Conservation (phyloP, 2,888 invertebrate species). For the Rhaphigaster nebulosa region DNA sequence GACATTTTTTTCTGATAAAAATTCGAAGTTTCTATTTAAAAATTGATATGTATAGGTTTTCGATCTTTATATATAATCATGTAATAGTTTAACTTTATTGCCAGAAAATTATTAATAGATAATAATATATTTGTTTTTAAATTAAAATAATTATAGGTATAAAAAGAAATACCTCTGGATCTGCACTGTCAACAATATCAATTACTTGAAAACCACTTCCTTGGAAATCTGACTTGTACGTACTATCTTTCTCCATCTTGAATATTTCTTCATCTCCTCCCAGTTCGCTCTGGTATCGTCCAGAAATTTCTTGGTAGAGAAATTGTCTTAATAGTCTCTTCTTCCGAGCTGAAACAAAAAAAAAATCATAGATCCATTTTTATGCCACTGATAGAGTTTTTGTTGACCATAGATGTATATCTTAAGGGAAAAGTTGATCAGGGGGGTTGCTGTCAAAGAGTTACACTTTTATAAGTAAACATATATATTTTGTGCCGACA, state of each 20-base stretch:
- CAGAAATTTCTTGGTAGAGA: constrained; percentile 37
- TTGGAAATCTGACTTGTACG: constrained; percentile 32
- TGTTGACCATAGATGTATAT: no score
- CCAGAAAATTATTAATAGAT: no score
- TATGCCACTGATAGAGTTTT: no score
- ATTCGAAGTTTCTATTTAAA: no score
- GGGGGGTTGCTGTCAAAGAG: no score
- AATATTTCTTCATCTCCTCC: background rate
- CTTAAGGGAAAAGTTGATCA: no score
- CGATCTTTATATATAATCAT: no score
- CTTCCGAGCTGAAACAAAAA: constrained; percentile 32
- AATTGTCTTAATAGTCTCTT: constrained; percentile 36
- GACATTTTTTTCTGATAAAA: no score
- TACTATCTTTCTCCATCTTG: constrained; percentile 4
- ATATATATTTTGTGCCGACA: no score
- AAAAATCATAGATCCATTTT: background rate
- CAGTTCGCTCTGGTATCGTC: background rate
- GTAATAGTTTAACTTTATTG: no score
- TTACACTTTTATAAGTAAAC: no score
- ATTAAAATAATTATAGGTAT: background rate
- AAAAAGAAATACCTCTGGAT: constrained; percentile 54
- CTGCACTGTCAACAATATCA: constrained; percentile 54
- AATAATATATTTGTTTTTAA: background rate
- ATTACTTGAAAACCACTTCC: constrained; percentile 51
- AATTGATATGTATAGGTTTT: no score